Percentiles rank a stretch among this genome's conserved stretches.
Evolutionary conservation across 2,888 invertebrate species (phyloP).

Genomic region (Pogonocherus hispidulus): DNA sequence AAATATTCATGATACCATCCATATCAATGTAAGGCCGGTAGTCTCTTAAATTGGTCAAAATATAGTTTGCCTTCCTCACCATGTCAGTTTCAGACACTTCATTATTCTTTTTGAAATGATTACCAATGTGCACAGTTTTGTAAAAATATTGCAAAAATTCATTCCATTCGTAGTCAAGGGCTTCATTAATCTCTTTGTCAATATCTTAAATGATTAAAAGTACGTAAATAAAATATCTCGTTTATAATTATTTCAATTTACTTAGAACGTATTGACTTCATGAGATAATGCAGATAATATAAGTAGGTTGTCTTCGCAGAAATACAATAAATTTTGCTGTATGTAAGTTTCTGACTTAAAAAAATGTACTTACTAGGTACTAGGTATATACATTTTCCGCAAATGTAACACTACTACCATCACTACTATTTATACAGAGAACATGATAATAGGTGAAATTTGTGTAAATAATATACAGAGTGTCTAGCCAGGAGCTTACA

Average conservation of each 20-base stretch:
- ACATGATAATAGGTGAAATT: too few relatives aligned
- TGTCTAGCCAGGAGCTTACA: too few relatives aligned
- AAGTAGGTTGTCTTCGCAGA: background rate
- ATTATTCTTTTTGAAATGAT: constrained; percentile 69
- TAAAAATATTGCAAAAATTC: constrained; percentile 78
- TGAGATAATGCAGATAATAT: too few relatives aligned
- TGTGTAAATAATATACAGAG: too few relatives aligned
- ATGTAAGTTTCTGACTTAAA: too few relatives aligned
- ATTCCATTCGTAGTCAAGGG: constrained; percentile 76
- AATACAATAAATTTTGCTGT: background rate
- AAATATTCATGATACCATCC: constrained; percentile 87
- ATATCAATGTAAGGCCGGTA: constrained; percentile 76
- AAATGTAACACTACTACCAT: too few relatives aligned
- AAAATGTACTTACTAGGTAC: too few relatives aligned
- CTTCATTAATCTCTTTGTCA: constrained; percentile 61
- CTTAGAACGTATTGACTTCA: too few relatives aligned
- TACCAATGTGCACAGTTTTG: constrained; percentile 73
- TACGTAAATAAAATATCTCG: too few relatives aligned
- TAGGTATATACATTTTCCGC: too few relatives aligned
- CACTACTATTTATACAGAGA: too few relatives aligned
- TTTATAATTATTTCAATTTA: too few relatives aligned
- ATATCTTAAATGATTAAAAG: background rate
- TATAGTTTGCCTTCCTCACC: constrained; percentile 70
- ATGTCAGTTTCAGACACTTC: constrained; percentile 56
- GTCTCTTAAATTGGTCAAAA: constrained; percentile 73